Conservation (phyloP, 2,888 invertebrate species). For the Parascotia fuliginaria region DNA sequence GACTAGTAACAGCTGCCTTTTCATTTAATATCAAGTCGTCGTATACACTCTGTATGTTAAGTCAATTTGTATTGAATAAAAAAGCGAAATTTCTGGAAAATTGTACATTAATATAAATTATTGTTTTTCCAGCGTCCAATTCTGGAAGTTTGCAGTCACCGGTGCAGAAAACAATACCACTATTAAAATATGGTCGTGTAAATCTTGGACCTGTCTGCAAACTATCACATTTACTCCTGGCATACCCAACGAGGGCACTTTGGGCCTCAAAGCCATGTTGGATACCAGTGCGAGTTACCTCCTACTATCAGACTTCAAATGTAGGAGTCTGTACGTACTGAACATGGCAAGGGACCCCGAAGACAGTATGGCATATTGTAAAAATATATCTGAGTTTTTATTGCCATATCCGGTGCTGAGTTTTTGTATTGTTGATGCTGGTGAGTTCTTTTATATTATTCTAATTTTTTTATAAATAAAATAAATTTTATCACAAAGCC, state of each 20-base stretch:
- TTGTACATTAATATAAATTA: neutral
- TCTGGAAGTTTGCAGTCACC: constrained; percentile 98
- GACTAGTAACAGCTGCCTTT: no score
- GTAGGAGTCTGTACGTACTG: constrained; percentile 93
- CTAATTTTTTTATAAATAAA: no score
- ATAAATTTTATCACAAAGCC: no score
- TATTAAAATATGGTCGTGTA: constrained; percentile 97
- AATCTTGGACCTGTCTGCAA: constrained; percentile 97
- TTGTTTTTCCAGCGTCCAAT: constrained; percentile 79
- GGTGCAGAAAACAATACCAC: constrained; percentile 96
- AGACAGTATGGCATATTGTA: constrained; percentile 88
- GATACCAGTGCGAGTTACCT: constrained; percentile 95
- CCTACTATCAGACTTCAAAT: constrained; percentile 94
- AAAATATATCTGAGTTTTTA: constrained; percentile 93
- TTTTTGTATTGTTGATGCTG: constrained; percentile 94
- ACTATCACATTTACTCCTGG: constrained; percentile 89
- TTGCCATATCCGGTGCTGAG: constrained; percentile 95
- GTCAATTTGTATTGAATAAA: no score
- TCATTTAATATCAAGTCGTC: no score
- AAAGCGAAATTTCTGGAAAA: no score
- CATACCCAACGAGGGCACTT: constrained; percentile 55
- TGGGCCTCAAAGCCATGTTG: constrained; percentile 90
- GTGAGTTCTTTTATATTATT: no score
- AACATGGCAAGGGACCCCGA: constrained; percentile 84
- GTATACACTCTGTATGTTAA: no score